Evolutionary conservation across 2,888 invertebrate species (phyloP).

Genomic region (Tiliacea aurago): DNA sequence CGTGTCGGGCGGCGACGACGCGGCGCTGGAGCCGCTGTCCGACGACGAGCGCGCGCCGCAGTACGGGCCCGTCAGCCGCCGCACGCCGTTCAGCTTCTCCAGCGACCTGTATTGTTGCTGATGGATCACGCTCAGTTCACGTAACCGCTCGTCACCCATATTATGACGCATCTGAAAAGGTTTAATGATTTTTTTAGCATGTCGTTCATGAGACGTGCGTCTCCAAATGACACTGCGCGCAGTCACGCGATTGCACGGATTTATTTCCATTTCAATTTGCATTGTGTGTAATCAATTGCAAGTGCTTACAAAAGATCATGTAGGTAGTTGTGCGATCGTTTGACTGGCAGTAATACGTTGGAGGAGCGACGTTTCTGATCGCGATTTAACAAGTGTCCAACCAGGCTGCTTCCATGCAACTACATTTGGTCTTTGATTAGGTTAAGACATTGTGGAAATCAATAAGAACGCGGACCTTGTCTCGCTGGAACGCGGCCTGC

Average conservation of each 20-base stretch:
- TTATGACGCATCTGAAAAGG: slow-evolving; percentile 90
- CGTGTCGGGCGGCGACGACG: slow-evolving; percentile 85
- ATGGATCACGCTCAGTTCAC: slow-evolving; percentile 87
- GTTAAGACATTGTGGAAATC: not conserved
- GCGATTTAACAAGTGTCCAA: not conserved
- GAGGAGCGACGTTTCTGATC: not conserved
- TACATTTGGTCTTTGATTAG: not conserved
- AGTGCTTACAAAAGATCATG: not conserved
- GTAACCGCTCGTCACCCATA: slow-evolving; percentile 92
- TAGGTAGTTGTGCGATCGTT: not conserved
- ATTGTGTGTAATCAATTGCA: not conserved
- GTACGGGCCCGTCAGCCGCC: slow-evolving; percentile 84
- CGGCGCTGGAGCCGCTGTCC: slow-evolving; percentile 86
- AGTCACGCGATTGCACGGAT: not conserved
- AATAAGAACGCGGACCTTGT: not conserved
- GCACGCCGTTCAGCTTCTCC: slow-evolving; percentile 91
- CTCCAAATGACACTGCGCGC: not conserved
- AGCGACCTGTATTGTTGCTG: slow-evolving; percentile 90
- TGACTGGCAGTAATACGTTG: not conserved
- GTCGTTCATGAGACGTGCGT: not conserved
- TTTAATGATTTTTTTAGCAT: slow-evolving; percentile 4
- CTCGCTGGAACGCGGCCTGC: slow-evolving; percentile 5
- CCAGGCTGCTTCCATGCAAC: slow-evolving; percentile 14
- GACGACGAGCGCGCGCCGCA: slow-evolving; percentile 80
- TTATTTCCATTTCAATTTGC: slow-evolving; percentile 2